Conservation (phyloP, 2,797 vertebrate genomes). For the Acestrorhynchus altus region DNA sequence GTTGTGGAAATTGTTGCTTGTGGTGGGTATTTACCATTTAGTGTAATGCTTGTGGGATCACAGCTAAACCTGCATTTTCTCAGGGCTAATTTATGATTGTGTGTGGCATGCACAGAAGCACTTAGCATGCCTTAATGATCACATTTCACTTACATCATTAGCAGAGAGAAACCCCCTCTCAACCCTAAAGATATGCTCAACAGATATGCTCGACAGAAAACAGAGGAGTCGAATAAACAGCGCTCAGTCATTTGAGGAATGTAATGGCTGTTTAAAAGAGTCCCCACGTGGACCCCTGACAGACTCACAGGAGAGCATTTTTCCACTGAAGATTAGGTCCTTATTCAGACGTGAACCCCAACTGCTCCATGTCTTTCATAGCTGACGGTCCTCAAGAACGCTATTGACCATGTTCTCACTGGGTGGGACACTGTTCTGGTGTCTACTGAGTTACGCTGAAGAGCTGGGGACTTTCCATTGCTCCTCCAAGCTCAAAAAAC, state of each 20-base stretch:
- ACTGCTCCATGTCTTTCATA: slow-evolving; percentile 1
- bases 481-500: background rate
- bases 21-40: background rate
- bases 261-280: background rate
- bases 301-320: background rate
- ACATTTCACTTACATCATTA: slow-evolving; percentile 13
- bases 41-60: background rate
- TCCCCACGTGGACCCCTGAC: too few relatives aligned
- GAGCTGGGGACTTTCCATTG: background rate
- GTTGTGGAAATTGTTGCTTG: background rate
- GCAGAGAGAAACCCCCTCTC: background rate
- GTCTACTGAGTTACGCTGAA: background rate
- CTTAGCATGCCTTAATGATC: slow-evolving; percentile 4
- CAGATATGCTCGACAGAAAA: slow-evolving; percentile 16
- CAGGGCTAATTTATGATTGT: background rate
- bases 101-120: slow-evolving; percentile 18
- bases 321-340: background rate
- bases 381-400: background rate
- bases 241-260: background rate
- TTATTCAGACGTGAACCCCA: background rate
- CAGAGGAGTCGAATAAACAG: background rate
- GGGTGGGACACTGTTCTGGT: background rate
- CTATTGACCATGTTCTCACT: background rate
- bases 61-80: slow-evolving; percentile 5
- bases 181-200: background rate